phyloP scores from a whole-genome alignment of 2,888 invertebrate species.

The Cheilosia soror region DNA sequence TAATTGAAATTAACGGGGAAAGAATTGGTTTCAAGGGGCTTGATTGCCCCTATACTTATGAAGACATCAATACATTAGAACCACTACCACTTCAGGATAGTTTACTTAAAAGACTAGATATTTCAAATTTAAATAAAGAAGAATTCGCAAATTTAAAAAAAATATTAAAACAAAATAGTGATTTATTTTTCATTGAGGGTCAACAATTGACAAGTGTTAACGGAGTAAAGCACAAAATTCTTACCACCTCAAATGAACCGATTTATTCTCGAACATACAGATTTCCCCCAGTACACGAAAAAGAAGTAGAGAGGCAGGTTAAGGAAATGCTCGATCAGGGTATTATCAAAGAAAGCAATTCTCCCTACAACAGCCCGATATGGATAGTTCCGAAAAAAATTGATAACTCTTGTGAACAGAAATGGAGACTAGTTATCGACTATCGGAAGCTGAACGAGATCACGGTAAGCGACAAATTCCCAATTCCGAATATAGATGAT shows the following conservation, averaged over 20 bases:
- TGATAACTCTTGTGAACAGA: slow-evolving; percentile 50
- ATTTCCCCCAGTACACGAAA: slow-evolving; percentile 28
- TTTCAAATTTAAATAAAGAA: slow-evolving; percentile 34
- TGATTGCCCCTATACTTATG: slow-evolving; percentile 26
- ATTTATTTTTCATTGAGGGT: slow-evolving; percentile 38
- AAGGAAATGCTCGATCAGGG: slow-evolving; percentile 46
- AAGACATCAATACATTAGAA: slow-evolving; percentile 40
- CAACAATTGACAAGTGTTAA: slow-evolving; percentile 40
- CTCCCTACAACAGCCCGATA: slow-evolving; percentile 48
- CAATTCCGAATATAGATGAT: slow-evolving; percentile 59
- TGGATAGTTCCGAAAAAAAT: slow-evolving; percentile 60
- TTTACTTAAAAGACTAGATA: slow-evolving; percentile 2
- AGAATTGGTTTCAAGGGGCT: slow-evolving; percentile 11
- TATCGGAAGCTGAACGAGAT: slow-evolving; percentile 10
- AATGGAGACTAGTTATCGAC: slow-evolving; percentile 43
- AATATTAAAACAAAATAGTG: slow-evolving; percentile 25
- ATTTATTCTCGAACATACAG: slow-evolving; percentile 45
- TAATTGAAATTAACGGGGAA: slow-evolving; percentile 5
- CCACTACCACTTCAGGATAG: slow-evolving; percentile 23
- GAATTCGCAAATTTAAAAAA: slow-evolving; percentile 19
- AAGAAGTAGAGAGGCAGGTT: slow-evolving; percentile 30
- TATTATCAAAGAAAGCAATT: slow-evolving; percentile 53
- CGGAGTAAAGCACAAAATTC: slow-evolving; percentile 33
- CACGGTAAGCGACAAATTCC: slow-evolving; percentile 65
- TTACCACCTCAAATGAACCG: slow-evolving; percentile 36